phyloP scores from a whole-genome alignment of 1,140 invertebrate species.

The Rhagoletis pomonella region DNA sequence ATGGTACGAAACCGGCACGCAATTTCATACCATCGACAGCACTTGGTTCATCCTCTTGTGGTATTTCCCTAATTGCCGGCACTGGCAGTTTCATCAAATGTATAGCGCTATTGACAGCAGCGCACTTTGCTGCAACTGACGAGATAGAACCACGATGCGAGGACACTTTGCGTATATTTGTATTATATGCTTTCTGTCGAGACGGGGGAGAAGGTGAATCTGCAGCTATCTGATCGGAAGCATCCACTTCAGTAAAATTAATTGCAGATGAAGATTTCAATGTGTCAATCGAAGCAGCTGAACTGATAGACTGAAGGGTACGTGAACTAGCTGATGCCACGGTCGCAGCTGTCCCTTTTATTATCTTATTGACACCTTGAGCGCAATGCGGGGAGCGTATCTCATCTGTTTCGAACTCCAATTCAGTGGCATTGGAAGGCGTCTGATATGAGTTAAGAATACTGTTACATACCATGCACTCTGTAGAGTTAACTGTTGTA shows the following conservation, averaged over 20 bases:
- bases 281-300: constrained; percentile 68
- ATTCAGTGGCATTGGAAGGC: constrained; percentile 81
- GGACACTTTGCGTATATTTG: constrained; percentile 62
- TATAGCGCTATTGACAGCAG: constrained; percentile 67
- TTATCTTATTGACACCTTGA: constrained; percentile 54
- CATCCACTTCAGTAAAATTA: constrained; percentile 1
- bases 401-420: constrained; percentile 79
- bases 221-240: not conserved
- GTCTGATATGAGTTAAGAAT: constrained; percentile 76
- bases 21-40: constrained; percentile 64
- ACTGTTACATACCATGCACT: constrained; percentile 75
- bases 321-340: constrained; percentile 54
- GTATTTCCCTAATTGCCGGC: constrained; percentile 69
- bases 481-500: constrained; percentile 28
- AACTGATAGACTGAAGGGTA: constrained; percentile 62
- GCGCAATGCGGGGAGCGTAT: constrained; percentile 60
- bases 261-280: constrained; percentile 58
- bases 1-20: constrained; percentile 74
- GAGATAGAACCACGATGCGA: constrained; percentile 69
- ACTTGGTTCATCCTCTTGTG: constrained; percentile 68
- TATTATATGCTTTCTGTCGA: constrained; percentile 54
- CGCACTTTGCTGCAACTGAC: constrained; percentile 70
- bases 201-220: constrained; percentile 52
- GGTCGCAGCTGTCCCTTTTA: constrained; percentile 49
- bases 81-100: constrained; percentile 68